Percentiles rank a stretch among this genome's conserved stretches.
Evolutionary conservation across 1,140 invertebrate species (phyloP).

Genomic region (Drosophila sechellia): DNA sequence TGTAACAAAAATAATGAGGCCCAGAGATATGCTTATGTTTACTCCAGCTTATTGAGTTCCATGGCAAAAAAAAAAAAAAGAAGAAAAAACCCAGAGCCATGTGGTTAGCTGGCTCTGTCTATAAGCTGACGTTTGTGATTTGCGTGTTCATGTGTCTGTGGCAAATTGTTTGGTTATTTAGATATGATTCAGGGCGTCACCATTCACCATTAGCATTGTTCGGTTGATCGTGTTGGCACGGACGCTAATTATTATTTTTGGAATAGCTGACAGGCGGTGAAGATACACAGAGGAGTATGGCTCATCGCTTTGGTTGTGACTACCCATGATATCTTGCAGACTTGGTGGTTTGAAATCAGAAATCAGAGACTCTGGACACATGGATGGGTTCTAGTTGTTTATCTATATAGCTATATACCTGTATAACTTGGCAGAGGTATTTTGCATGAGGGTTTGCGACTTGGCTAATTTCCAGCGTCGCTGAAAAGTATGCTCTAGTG

Average conservation of each 20-base stretch:
- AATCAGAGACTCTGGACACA: too few species aligned
- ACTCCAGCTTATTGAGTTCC: constrained; percentile 15
- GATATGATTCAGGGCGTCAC: constrained; percentile 31
- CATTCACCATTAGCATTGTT: constrained; percentile 17
- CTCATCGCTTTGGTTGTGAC: constrained; percentile 15
- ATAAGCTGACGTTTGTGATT: constrained; percentile 30
- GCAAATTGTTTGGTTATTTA: constrained; percentile 32
- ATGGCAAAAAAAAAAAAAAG: too few species aligned
- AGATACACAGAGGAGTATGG: not conserved
- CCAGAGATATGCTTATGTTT: not conserved
- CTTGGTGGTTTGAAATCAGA: not conserved
- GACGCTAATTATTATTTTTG: constrained; percentile 27
- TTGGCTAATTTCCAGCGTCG: constrained; percentile 1
- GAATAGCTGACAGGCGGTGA: not conserved
- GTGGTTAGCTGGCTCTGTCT: constrained; percentile 13
- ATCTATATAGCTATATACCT: not conserved
- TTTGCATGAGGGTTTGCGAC: not conserved
- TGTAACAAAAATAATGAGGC: too few species aligned
- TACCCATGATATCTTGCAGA: not conserved
- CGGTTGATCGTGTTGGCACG: constrained; percentile 13
- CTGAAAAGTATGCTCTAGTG: constrained; percentile 24
- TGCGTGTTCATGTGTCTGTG: constrained; percentile 25
- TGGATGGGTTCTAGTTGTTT: not conserved
- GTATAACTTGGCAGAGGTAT: not conserved
- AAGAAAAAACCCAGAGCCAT: constrained; percentile 2